Percentiles rank a stretch among this genome's conserved stretches.
phyloP scores from a whole-genome alignment of 2,888 invertebrate genomes.

The Lasioglossum lativentre region DNA sequence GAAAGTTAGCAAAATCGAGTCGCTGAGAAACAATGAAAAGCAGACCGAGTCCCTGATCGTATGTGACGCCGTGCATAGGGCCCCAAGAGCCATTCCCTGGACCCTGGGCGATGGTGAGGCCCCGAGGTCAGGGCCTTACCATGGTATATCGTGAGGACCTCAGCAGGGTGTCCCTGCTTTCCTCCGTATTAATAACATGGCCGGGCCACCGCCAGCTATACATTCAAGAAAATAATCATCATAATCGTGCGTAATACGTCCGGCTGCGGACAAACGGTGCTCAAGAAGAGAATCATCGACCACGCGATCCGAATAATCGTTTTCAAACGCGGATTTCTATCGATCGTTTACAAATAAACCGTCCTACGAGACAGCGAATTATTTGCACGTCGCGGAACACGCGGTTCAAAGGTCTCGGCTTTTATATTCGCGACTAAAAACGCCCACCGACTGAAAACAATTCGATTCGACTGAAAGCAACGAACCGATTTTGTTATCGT shows the following conservation, averaged over 20 bases:
- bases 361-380: not conserved
- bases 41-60: constrained; percentile 45
- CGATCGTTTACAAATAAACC: not conserved
- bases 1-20: constrained; percentile 34
- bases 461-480: not conserved
- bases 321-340: not conserved
- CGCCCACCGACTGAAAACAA: not conserved
- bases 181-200: constrained; percentile 77
- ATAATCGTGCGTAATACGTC: constrained; percentile 77
- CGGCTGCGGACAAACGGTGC: constrained; percentile 53
- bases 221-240: constrained; percentile 77
- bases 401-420: not conserved
- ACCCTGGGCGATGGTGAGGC: constrained; percentile 60
- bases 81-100: constrained; percentile 54
- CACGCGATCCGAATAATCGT: not conserved
- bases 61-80: constrained; percentile 59
- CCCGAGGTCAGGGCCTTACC: constrained; percentile 77
- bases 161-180: constrained; percentile 78
- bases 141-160: constrained; percentile 77
- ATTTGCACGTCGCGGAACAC: not conserved
- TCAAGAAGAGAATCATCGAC: not conserved
- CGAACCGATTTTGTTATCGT: not conserved
- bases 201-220: constrained; percentile 71
- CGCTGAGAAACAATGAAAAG: constrained; percentile 56
- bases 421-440: not conserved